Percentiles rank a stretch among this genome's conserved stretches.
Evolutionary conservation across 2,888 invertebrate species (phyloP).

Genomic region (Pelosia muscerda): DNA sequence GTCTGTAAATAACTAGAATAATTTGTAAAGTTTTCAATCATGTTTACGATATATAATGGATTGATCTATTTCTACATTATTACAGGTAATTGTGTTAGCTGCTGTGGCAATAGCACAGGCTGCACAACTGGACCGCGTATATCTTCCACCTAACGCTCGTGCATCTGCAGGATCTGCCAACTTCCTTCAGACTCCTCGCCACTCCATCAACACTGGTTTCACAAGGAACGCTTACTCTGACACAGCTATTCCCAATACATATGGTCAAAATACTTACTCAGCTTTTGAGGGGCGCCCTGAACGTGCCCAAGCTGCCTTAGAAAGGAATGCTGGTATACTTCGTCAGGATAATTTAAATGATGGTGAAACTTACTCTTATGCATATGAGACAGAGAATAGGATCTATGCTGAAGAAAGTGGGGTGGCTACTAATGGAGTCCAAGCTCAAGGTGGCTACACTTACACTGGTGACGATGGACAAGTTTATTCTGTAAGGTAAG

Average conservation of each 20-base stretch:
- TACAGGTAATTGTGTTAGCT: constrained; percentile 70
- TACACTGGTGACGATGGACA: constrained; percentile 81
- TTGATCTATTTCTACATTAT: neutral
- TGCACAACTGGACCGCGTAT: constrained; percentile 73
- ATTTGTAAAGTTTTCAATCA: neutral
- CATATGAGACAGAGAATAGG: constrained; percentile 80
- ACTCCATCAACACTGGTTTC: constrained; percentile 24
- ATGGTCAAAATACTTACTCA: constrained; percentile 42
- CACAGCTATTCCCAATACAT: constrained; percentile 29
- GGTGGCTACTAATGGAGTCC: constrained; percentile 77
- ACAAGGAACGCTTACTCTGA: constrained; percentile 22
- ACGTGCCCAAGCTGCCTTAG: constrained; percentile 70
- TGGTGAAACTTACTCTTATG: constrained; percentile 74
- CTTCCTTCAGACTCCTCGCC: constrained; percentile 46
- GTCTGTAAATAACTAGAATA: neutral
- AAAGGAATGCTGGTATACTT: constrained; percentile 77
- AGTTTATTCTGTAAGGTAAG: constrained; percentile 76
- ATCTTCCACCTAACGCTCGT: constrained; percentile 73
- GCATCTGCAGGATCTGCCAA: constrained; percentile 45
- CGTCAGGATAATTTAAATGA: constrained; percentile 74
- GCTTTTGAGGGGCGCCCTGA: constrained; percentile 60
- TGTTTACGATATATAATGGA: no score
- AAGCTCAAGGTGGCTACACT: constrained; percentile 76
- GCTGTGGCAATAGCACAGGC: constrained; percentile 63
- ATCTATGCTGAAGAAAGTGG: constrained; percentile 78